These are phyloP conservation scores for Drosophila mercatorum DNA, from an alignment of 2,888 invertebrate species.

Conservation along the genomic window DNA sequence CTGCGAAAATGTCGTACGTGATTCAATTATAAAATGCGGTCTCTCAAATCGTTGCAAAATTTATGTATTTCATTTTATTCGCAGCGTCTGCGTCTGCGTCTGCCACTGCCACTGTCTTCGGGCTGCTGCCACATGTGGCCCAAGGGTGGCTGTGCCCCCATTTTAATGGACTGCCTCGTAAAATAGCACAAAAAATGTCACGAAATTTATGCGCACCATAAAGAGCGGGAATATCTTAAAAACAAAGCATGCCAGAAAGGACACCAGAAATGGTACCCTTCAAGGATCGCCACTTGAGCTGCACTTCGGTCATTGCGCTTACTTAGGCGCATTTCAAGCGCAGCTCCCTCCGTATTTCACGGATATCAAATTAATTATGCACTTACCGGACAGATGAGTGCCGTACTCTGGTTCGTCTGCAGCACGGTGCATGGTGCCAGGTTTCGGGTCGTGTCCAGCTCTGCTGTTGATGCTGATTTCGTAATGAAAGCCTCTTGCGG, in stretches of 20 bases:
- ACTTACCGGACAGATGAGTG: conserved; percentile 40
- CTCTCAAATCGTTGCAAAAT: conserved; percentile 84
- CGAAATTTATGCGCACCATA: conserved; percentile 73
- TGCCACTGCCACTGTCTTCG: conserved; percentile 44
- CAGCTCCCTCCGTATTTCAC: conserved; percentile 38
- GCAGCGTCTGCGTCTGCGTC: conserved; percentile 52
- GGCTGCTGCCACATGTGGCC: conserved; percentile 67
- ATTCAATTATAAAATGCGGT: conserved; percentile 85
- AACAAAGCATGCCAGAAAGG: conserved; percentile 62
- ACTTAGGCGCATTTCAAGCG: conserved; percentile 50
- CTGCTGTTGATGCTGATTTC: conserved; percentile 32
- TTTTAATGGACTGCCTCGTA: conserved; percentile 79
- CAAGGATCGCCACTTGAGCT: conserved; percentile 39
- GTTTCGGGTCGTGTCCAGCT: neutral
- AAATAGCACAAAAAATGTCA: conserved; percentile 73
- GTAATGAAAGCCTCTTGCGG: conserved; percentile 67
- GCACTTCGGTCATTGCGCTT: conserved; percentile 46
- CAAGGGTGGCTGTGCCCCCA: conserved; percentile 33
- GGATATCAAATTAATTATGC: conserved; percentile 74
- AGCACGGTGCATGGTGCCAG: no score
- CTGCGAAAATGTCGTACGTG: conserved; percentile 83
- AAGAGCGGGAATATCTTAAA: conserved; percentile 56
- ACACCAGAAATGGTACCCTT: conserved; percentile 19
- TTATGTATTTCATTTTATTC: conserved; percentile 83
- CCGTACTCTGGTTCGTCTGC: neutral